These are phyloP conservation scores for Ooceraea biroi DNA, from an alignment of 1,140 invertebrate species.

Conservation along the genomic window DNA sequence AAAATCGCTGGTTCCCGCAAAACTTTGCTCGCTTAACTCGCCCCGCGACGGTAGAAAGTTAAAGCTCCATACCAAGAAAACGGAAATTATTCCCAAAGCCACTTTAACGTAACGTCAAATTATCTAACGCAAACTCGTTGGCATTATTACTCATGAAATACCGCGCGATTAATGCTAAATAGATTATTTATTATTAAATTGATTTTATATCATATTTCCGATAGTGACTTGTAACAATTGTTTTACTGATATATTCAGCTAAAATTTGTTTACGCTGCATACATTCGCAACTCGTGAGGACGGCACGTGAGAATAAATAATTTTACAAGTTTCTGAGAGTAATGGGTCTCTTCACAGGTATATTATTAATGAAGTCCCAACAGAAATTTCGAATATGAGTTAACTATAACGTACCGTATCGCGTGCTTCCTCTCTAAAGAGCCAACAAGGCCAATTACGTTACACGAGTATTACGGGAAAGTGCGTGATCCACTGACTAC, in stretches of 20 bases:
- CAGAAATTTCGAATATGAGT: conserved; percentile 48
- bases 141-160: conserved; percentile 4
- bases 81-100: conserved; percentile 16
- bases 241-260: too few species aligned
- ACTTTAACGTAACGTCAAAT: conserved; percentile 12
- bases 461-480: conserved; percentile 39
- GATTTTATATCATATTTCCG: too few species aligned
- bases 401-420: conserved; percentile 45
- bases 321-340: background rate
- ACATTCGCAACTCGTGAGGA: too few species aligned
- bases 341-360: conserved; percentile 11
- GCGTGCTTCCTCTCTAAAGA: conserved; percentile 35
- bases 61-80: conserved; percentile 12
- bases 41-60: conserved; percentile 7
- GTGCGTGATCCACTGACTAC: conserved; percentile 51
- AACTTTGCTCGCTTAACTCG: conserved; percentile 8
- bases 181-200: too few species aligned
- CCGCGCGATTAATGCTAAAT: background rate
- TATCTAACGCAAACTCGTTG: conserved; percentile 1
- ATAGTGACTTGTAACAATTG: too few species aligned
- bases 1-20: conserved; percentile 23
- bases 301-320: too few species aligned
- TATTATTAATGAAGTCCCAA: conserved; percentile 23
- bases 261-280: too few species aligned
- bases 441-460: conserved; percentile 47